phyloP scores from a whole-genome alignment of 2,797 vertebrate species.

The Adelosebastes latens region DNA sequence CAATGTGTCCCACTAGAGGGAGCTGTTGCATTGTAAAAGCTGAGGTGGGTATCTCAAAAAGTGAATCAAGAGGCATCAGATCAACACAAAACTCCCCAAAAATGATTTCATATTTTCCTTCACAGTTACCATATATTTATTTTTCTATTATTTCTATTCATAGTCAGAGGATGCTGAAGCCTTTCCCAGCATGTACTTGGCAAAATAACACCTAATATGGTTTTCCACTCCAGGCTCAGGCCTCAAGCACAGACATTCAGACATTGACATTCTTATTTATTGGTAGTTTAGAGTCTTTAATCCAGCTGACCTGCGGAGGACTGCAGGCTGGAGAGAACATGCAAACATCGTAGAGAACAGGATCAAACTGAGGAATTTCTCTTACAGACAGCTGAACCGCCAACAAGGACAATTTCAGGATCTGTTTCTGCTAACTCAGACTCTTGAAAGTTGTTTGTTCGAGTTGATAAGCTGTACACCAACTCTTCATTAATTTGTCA shows the following conservation, averaged over 20 bases:
- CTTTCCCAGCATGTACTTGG: background rate
- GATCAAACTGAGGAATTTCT: background rate
- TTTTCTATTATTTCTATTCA: background rate
- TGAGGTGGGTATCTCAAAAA: background rate
- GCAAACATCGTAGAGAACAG: background rate
- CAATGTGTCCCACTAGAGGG: conserved; percentile 26
- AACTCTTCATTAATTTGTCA: background rate
- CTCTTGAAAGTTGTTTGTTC: background rate
- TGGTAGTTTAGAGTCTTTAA: background rate
- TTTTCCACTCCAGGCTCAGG: background rate
- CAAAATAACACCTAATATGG: background rate
- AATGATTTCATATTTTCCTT: background rate
- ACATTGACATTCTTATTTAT: background rate
- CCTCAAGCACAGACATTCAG: background rate
- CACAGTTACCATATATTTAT: background rate
- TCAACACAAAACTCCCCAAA: background rate
- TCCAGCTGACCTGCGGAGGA: background rate
- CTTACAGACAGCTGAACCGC: background rate
- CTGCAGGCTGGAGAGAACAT: background rate
- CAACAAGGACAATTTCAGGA: background rate
- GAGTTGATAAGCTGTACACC: background rate
- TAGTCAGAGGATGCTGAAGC: background rate
- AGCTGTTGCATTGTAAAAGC: conserved; percentile 13
- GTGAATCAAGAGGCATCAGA: background rate
- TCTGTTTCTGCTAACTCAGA: background rate